These are phyloP conservation scores for Heliopora coerulea DNA, from an alignment of 92 coral and sea anemone species.

Conservation along the genomic window DNA sequence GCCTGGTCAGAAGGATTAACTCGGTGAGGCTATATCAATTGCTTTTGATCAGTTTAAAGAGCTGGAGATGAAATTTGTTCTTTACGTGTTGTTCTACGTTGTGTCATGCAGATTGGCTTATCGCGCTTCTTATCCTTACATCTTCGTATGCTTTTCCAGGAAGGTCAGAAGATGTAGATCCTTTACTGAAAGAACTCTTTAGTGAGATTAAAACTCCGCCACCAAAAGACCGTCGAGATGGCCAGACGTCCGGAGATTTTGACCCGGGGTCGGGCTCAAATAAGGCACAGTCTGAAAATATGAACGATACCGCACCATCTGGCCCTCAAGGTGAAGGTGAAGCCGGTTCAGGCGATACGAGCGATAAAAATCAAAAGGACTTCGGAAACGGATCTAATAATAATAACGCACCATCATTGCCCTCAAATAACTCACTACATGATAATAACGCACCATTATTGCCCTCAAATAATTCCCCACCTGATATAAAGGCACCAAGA, in stretches of 20 bases:
- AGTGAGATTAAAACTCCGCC: conserved; percentile 34
- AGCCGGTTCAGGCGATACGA: too few species aligned
- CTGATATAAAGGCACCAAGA: neutral
- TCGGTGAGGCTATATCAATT: too few species aligned
- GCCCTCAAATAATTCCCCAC: neutral
- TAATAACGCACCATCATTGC: neutral
- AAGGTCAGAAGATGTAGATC: conserved; percentile 41
- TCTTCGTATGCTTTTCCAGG: neutral
- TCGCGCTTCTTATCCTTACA: too few species aligned
- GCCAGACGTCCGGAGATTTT: conserved; percentile 28
- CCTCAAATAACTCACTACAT: neutral
- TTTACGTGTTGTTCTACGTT: neutral
- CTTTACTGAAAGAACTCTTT: conserved; percentile 39
- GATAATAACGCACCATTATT: neutral
- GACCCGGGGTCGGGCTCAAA: conserved; percentile 1
- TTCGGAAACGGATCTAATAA: neutral
- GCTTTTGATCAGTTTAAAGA: too few species aligned
- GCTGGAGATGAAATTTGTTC: neutral
- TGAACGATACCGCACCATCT: neutral
- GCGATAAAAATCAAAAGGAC: too few species aligned
- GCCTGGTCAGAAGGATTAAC: too few species aligned
- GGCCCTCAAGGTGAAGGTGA: too few species aligned
- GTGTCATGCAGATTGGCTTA: too few species aligned
- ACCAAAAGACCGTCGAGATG: conserved; percentile 43
- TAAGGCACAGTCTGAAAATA: neutral